These are phyloP conservation scores for Echinarachnius parma DNA, from an alignment of 53 echinoderm and acorn worm genomes.

Conservation along the genomic window DNA sequence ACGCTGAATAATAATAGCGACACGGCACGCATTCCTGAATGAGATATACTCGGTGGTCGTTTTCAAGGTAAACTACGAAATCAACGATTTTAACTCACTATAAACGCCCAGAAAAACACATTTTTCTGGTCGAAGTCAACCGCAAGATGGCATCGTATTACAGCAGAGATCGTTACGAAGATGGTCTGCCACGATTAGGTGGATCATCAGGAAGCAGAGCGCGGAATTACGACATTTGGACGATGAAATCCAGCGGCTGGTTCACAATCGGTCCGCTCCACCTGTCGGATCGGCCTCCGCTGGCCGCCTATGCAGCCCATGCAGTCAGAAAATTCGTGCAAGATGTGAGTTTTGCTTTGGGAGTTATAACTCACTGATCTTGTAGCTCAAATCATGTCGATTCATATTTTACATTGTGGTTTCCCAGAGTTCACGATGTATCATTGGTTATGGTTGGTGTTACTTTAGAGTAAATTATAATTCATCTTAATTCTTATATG, in stretches of 20 bases:
- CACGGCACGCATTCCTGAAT: constrained; percentile 3
- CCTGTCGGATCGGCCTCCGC: constrained; percentile 16
- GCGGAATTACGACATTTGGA: constrained; percentile 77
- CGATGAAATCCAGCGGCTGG: constrained; percentile 87
- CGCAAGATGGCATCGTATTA: constrained; percentile 65
- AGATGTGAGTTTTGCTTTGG: constrained; percentile 71
- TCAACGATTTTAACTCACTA: too few relatives aligned
- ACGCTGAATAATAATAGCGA: constrained; percentile 5
- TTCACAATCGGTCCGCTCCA: constrained; percentile 83
- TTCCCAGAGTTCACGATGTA: too few relatives aligned
- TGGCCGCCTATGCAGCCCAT: too few relatives aligned
- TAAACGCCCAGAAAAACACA: not conserved
- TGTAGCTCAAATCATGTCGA: too few relatives aligned
- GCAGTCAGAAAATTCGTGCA: constrained; percentile 78
- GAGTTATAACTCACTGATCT: too few relatives aligned
- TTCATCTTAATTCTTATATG: too few relatives aligned
- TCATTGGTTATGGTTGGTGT: too few relatives aligned
- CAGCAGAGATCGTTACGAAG: constrained; percentile 46
- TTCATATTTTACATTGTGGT: too few relatives aligned
- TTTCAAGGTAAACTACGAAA: too few relatives aligned
- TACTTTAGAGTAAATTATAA: too few relatives aligned
- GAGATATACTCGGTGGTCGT: too few relatives aligned
- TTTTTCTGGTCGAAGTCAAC: not conserved
- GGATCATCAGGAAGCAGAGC: constrained; percentile 48
- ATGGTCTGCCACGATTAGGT: constrained; percentile 66